Base-by-base conservation (phyloP, 2,888 invertebrate species). In the Ceratothoa steindachneri region DNA sequence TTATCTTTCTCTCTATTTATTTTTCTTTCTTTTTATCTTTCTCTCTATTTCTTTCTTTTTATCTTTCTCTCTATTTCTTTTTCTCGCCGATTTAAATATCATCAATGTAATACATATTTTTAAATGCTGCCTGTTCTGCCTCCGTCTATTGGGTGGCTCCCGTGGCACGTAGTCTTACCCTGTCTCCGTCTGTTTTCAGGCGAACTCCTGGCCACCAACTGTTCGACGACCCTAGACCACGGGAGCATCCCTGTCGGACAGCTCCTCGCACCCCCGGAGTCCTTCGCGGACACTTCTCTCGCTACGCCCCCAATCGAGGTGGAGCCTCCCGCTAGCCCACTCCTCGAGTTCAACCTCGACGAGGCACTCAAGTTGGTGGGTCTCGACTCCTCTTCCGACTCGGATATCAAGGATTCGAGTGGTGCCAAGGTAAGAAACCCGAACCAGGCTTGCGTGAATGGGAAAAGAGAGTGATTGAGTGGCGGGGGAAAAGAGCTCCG, bases 311-410 rank as follows among this genome's bases (percentile, higher is more conserved):
- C 5, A 5, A 15, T 41, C 5, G 7, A 5, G 7, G 15, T 15
- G 41, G 15, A 15, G 7, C 41, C 41, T 15, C 41, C 15, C 15
- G 7, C 15, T 15, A 22, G 19, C 24, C 55, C 15, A 7, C 24
- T 55, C 30, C 73, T 76, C 5, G 75, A 76, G 41, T 76, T 76
- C 64, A 76, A 76, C 67, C 73, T 76, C 60, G 75, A 76, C 28
- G 75, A 76, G 41, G 75, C 75, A 15, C 69, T 76, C n/a, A 73
- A 76, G 30, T 70, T 76, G 41, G 75, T 76, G 30, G 75, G 75
- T 22, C 70, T 76, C 15, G 70, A 76, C 29, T 73, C 55, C 7
- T 55, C 55, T 7, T 22, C 55, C 5, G 19, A 70, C 51, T 73
- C 75, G 30, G 75, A 76, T 28, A 69, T 73, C 19, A 72, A 72